phyloP scores from a whole-genome alignment of 2,888 invertebrate genomes.

The Pocota personata region DNA sequence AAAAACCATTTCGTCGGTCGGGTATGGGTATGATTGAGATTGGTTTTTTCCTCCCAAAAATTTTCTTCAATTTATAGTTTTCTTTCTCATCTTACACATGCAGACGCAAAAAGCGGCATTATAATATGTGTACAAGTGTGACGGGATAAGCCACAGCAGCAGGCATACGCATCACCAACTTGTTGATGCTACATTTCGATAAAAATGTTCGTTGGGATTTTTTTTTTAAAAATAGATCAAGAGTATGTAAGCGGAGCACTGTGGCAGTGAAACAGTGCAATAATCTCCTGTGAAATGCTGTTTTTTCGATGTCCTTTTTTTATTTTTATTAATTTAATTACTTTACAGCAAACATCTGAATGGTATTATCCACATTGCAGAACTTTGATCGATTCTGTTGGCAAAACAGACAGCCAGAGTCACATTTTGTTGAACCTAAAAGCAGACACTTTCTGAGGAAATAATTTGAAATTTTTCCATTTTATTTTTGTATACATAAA shows the following conservation, averaged over 20 bases:
- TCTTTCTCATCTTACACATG: slow-evolving; percentile 46
- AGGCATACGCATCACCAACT: slow-evolving; percentile 62
- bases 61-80: slow-evolving; percentile 40
- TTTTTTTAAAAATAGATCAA: slow-evolving; percentile 57
- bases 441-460: too few species aligned
- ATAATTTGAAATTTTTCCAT: too few species aligned
- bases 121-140: slow-evolving; percentile 5
- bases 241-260: slow-evolving; percentile 41
- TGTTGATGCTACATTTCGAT: slow-evolving; percentile 70
- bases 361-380: too few species aligned
- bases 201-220: slow-evolving; percentile 26
- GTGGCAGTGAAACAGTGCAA: slow-evolving; percentile 32
- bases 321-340: not conserved
- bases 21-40: not conserved
- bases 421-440: too few species aligned
- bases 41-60: too few species aligned
- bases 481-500: too few species aligned
- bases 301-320: not conserved
- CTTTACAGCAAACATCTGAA: not conserved
- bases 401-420: too few species aligned
- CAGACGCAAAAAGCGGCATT: slow-evolving; percentile 7
- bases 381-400: too few species aligned
- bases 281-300: slow-evolving; percentile 14
- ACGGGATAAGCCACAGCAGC: slow-evolving; percentile 10
- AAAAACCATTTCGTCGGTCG: slow-evolving; percentile 33